Evolutionary conservation across 2,797 vertebrate species (phyloP), one percentile per base, ranked within the genome.

Genomic region (Petrocephalus schoutedeni): DNA sequence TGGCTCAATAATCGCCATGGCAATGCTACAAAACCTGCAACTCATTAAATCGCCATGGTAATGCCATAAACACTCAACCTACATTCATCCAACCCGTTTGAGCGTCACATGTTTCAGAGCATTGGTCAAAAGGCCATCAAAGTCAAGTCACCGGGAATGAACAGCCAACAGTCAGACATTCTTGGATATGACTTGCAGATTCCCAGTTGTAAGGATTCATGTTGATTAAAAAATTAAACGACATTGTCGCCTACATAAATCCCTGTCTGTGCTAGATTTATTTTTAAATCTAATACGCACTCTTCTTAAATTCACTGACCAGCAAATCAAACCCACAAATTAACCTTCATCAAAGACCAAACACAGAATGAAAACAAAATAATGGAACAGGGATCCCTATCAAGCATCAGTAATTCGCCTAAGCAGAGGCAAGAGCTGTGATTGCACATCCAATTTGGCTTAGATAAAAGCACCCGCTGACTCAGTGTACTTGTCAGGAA

Each of bases 41-140:
- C 80, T 84, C n/a, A 54, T 84, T 54, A 84, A 51, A 54, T 84
- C 80, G 4, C 80, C 80, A 84, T 84, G 80, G 21, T 53, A 54
- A 84, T 84, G 51, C 80, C 9, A 0, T n/a, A 54, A 84, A 28
- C 80, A 28, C 10, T 83, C 45, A 23, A 84, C 45, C 80, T 23
- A 84, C 80, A 53, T 54, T 84, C 45, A 49, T 41, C 67, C 32
- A 80, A 80, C 41, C 45, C 19, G 16, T 36, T 80, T 49, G 74
- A 80, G 16, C 5, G 7, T 80, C 41, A 49, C 74, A 80, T 32
- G 45, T 23, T 84, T 54, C 51, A 0, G 4, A 28, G 51, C 10
- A 49, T 23, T 16, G 51, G 80, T 84, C 45, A 84, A 54, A 84
- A 54, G 8, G 45, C 74, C 36, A 57, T 19, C 16, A 21, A 49